Base-by-base conservation (phyloP, 2,888 invertebrate genomes). In the Dryobota labecula region DNA sequence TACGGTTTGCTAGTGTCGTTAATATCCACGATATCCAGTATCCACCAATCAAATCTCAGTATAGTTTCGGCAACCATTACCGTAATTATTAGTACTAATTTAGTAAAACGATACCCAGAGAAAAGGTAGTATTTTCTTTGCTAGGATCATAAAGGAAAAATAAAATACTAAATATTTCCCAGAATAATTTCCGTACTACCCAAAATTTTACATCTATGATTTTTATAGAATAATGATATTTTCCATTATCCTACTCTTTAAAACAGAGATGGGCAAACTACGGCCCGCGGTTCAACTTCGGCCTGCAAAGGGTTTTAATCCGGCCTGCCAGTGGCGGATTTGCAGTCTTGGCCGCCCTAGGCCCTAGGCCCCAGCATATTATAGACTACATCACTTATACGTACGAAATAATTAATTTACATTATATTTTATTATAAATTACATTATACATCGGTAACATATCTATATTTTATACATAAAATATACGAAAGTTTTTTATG, bases 151-250 rank as follows among this genome's bases (percentile, higher is more conserved):
- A n/a, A 33, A 54, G 30, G 30, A 54, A 54, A 20, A 54, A 33
- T 24, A 56, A 47, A 56, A 8, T 11, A 20, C 9, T n/a, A 20
- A 18, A 53, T 30, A 27, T 53, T 53, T 53, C 5, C 8, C 27
- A 9, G 4, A 4, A 9, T 18, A 53, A 30, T 53, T 54, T 54
- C 20, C 3, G 20, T 33, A 54, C 9, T 18, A n/a, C 5, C 36
- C 5, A 24, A 15, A 33, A 56, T 33, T 36, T 38, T 18, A n/a
- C 24, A 24, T 57, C 6, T 36, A 36, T 9, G 9, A 58, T 33
- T 33, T n/a, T n/a, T n/a, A n/a, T n/a, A 54, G 30, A 30, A 30
- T 54, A n/a, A n/a, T 56, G 56, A 33, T 30, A 64, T 47, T 54
- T 47, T 6, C 41, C 33, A 6, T 41, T 45, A 20, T 30, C 5